Base-by-base conservation (phyloP, 2,113 vertebrate species). In the Lasiurus borealis region DNA sequence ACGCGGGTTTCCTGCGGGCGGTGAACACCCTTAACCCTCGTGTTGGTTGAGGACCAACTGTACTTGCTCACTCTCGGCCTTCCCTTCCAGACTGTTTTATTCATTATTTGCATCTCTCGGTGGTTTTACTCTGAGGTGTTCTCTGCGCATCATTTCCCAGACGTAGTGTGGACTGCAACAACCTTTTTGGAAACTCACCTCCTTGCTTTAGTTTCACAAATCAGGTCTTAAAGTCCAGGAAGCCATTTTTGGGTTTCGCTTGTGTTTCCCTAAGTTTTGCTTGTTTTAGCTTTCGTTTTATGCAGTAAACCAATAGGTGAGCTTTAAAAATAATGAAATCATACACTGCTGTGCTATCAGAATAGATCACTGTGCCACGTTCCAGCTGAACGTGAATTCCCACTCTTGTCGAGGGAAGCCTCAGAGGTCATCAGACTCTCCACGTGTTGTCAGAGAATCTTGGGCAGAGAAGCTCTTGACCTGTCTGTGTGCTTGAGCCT, bases 251-350 rank as follows among this genome's bases (percentile, higher is more conserved):
- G 6, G 15, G 18, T 68, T 85, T 66, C 21, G 52, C 18, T 6
- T 57, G 62, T 50, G 46, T 86, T 81, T 82, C 85, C 25, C 48
- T 87, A 29, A 59, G 40, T 50, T 62, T 59, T 50, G 44, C 31
- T 91, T 64, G 21, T n/a, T 90, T 85, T 40, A 12, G 14, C 40
- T 85, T 90, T 85, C 16, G 18, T 80, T 89, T 95, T 72, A 50
- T 80, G 31, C 48, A 90, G 13, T 48, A 69, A 71, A 54, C 19
- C 77, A 95, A 64, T 18, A 62, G 10, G 21, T 54, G 34, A 25
- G 36, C 27, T 93, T 85, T 76, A 85, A 76, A 82, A 87, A n/a
- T 15, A 84, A 62, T 29, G 23, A 81, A 15, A 85, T 25, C 34
- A 75, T 46, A 31, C 25, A 48, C 46, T 27, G 12, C 59, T 88